Evolutionary conservation across 2,888 invertebrate genomes (phyloP), one percentile per base, ranked within the genome.

Genomic region (Apamea crenata): DNA sequence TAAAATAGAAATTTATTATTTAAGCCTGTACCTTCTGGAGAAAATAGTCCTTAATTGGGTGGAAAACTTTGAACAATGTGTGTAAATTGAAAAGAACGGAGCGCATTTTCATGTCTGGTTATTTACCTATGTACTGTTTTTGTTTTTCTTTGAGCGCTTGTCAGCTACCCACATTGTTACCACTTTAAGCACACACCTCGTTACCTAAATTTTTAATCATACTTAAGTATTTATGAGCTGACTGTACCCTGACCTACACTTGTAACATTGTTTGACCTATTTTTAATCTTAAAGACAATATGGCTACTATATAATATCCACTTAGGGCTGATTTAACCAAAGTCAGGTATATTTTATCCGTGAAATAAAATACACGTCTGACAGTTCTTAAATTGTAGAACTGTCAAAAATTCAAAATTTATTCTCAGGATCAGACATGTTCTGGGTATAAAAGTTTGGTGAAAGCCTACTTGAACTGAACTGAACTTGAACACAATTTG

Each of bases 161-260:
- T 79, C 50, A 73, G 40, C 21, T 53, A 32, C 21, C n/a, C n/a
- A 63, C 50, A 63, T 53, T 81, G 74, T 81, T 44, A 81, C n/a
- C n/a, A 63, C 21, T 32, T n/a, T 47, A 32, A 53, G 14, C 36
- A 56, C 36, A 53, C 44, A 65, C n/a, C 18, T 36, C 36, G 44
- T 53, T 44, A 36, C 44, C 53, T 44, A 47, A 53, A 66, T 82
- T 14, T 56, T 44, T 56, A 76, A 76, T 36, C 32, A 59, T n/a
- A 40, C 65, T 82, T 76, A 40, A 32, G 76, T 61, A 78, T 78
- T 81, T n/a, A 59, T 56, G 29, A 56, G 65, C 7, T 47, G 25
- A 40, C 29, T 36, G 36, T 40, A 29, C 14, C 32, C 25, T 76
- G 25, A 47, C 82, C 83, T 77, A 65, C 47, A 56, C 65, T 29